Evolutionary conservation across 2,888 invertebrate genomes (phyloP).

Genomic region (Vannuccia rotundouncinata): DNA sequence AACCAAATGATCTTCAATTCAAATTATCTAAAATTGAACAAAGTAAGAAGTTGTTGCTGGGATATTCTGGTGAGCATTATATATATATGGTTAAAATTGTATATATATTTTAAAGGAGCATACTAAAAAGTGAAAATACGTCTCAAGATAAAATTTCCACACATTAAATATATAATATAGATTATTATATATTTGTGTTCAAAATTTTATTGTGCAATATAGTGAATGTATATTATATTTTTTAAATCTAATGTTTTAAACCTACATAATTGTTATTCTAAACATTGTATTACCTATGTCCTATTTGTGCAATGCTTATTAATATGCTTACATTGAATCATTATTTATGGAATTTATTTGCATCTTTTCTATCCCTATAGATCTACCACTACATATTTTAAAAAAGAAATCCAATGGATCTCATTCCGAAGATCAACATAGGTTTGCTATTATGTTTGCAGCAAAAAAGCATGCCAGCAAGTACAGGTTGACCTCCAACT

Average conservation of each 20-base stretch:
- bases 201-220: too few species aligned
- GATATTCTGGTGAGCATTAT: neutral
- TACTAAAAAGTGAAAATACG: neutral
- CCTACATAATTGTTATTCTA: too few species aligned
- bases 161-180: too few species aligned
- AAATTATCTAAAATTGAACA: neutral
- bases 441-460: neutral
- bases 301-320: too few species aligned
- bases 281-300: too few species aligned
- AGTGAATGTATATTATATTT: too few species aligned
- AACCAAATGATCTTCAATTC: neutral
- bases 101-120: neutral
- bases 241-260: too few species aligned
- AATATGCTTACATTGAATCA: too few species aligned
- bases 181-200: too few species aligned
- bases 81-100: neutral
- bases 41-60: neutral
- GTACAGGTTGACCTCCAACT: neutral
- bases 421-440: neutral
- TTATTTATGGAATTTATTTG: too few species aligned
- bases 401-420: neutral
- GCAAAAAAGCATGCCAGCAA: neutral
- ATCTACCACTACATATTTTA: neutral
- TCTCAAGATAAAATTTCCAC: too few species aligned
- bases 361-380: too few species aligned